Evolutionary conservation across 2,113 vertebrate genomes (phyloP), one percentile per base, ranked within the genome.

Genomic region (Lepus europaeus): DNA sequence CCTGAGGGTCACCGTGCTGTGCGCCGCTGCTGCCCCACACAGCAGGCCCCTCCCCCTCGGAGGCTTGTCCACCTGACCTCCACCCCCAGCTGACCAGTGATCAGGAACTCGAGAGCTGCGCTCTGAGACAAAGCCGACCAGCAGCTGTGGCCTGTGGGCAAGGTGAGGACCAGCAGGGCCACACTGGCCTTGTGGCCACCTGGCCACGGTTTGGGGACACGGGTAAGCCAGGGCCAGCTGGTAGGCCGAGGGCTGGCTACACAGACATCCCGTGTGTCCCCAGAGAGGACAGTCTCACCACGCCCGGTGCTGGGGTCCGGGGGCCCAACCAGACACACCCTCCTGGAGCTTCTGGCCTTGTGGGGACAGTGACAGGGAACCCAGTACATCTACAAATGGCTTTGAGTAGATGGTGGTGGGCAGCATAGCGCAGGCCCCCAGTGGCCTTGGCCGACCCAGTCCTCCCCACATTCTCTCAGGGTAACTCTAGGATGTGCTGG

Each of bases 251-350:
- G 23, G 20, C 12, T 3, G 49, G 14, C 66, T 36, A 25, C 12
- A 31, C n/a, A 36, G 31, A 74, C 16, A 14, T 2, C 0, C 14
- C 1, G 0, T n/a, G n/a, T 2, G 0, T 25, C 69, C 4, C 10
- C 39, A 31, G 39, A 56, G 49, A 2, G 17, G 27, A 16, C 51
- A 22, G 39, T 31, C n/a, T 33, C 69, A 39, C 22, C 69, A 11
- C 33, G 51, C 31, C 51, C 51, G 2, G 12, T 31, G 10, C 56
- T 73, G 53, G 25, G 12, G 33, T 25, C 36, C 5, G 5, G 23
- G 53, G n/a, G n/a, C 68, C 7, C 14, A 86, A 49, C 70, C 36
- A 70, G 1, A 11, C 36, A n/a, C 6, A 10, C 5, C 25, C 27
- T 29, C 36, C 31, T 12, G 9, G 27, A 56, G 53, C 19, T 16